Base-by-base conservation (phyloP, 2,888 invertebrate species). In the Papilio gigon region DNA sequence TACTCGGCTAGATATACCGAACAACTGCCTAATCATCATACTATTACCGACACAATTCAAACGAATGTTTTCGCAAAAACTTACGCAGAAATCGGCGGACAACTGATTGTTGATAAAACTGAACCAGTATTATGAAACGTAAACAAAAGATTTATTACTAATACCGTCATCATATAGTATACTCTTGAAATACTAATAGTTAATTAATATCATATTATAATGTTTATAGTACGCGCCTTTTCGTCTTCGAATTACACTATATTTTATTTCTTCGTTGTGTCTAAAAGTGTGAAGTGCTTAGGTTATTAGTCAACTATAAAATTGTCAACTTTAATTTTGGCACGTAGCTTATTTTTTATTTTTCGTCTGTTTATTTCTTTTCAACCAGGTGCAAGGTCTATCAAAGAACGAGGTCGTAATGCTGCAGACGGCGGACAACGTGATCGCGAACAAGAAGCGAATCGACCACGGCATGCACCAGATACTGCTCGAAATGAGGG, bases 381-480 rank as follows among this genome's bases (percentile, higher is more conserved):
- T n/a, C 53, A 9, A 58, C 17, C 75, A 92, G 92, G 86, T 94
- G 5, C 89, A 93, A 77, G 89, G 93, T 2, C 88, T 97, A 64
- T 92, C 94, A 2, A 96, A 95, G 80, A 94, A 95, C 69, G 97
- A 97, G 80, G 94, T 95, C 73, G 95, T 97, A 2, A 93, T 97
- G 85, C 91, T 96, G 61, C 95, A 96, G 79, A 97, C 96, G 53
- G 96, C 97, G 0, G 97, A 97, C 87, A 95, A 96, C 80, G 96
- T 97, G 37, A 84, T 97, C 79, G 96, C 97, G 70, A 96, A 95
- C 1, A 97, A 97, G 85, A 94, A 96, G 65, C 93, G 96, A 53
- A 94, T 98, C 14, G 97, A 97, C 80, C 97, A 96, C 77, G 96
- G 96, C 6, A 95, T 97, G 0, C 95, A 96, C 78, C 96, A 97